Evolutionary conservation across 2,888 invertebrate species (phyloP), one percentile per base, ranked within the genome.

Genomic region (Sceliomorpha sp.): DNA sequence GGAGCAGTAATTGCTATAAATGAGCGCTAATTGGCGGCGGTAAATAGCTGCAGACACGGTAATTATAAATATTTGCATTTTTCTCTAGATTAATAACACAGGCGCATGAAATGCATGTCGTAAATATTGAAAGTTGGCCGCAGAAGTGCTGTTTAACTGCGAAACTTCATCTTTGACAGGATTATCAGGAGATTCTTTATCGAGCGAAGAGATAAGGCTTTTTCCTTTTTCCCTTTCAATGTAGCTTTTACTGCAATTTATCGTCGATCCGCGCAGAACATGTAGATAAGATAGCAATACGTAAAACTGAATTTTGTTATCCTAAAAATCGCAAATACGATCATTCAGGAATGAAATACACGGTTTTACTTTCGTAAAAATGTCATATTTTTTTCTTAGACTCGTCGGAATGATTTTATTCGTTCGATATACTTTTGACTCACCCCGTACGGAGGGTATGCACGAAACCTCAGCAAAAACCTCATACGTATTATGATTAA

Each of bases 401-500:
- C n/a, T n/a, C n/a, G n/a, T 66, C 56, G 37, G 40, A 14, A 27
- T 39, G 45, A 39, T 4, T 4, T 20, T 20, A 45, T 27, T 26
- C 29, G 27, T 40, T 37, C 51, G 37, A 53, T 34, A 45, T 24
- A 42, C 48, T 64, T 56, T 9, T 29, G 29, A 50, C 45, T 45
- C 60, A 51, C 62, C 56, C 60, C 36, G 51, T 36, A 53, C 42
- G 56, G 44, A 53, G 47, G 56, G 37, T 51, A 42, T 37, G 9
- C 14, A 31, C 5, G 20, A 44, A 59, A 69, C 63, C 37, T 44
- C 26, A 40, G 64, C 44, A 53, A 47, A 69, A 64, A 64, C 48
- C 44, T 53, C 37, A 8, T 42, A 55, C 55, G 70, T 56, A 64
- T 70, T 70, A 63, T 70, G 70, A 72, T 70, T 72, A 82, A 81